Evolutionary conservation across 2,113 vertebrate species (phyloP), one percentile per base, ranked within the genome.

Genomic region (Psammodynastes pulverulentus): DNA sequence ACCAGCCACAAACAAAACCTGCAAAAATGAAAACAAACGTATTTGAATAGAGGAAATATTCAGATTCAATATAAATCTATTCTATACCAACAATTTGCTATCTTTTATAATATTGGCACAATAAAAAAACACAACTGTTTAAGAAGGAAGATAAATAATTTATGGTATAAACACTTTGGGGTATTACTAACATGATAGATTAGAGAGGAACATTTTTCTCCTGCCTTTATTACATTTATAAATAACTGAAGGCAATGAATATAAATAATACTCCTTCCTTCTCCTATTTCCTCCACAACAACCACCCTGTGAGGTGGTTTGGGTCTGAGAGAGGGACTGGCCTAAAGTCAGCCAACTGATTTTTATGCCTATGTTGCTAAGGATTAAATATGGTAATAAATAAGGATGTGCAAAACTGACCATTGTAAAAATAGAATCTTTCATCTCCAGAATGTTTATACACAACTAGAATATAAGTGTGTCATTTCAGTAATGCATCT

Each of bases 1-100:
- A 29, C 99, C 99, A 91, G 98, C 98, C 92, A 99, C 99, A 95
- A 99, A 99, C 95, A 99, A 97, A 95, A 99, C 99, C 99, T 99
- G 87, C 56, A 95, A n/a, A 95, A 91, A 90, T 52, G 6, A 93
- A 89, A 9, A 54, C 92, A 91, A 0, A 94, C 17, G 87, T 88
- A 91, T 0, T 5, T 48, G 9, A 89, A n/a, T 49, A 87, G n/a
- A 45, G 3, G 4, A 34, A 23, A 67, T 34, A 19, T 21, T 15
- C 34, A 54, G 84, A 92, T 39, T 34, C 12, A 39, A 56, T 29
- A n/a, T 6, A 34, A 9, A 56, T 24, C 39, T 43, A 39, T 51
- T 23, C 6, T 39, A 8, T 48, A 29, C 13, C 52, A 91, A 45
- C 13, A 56, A 46, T 56, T 23, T 62, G 21, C 45, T 58, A 10